phyloP scores from a whole-genome alignment of 2,113 vertebrate species.

The Otis tarda region DNA sequence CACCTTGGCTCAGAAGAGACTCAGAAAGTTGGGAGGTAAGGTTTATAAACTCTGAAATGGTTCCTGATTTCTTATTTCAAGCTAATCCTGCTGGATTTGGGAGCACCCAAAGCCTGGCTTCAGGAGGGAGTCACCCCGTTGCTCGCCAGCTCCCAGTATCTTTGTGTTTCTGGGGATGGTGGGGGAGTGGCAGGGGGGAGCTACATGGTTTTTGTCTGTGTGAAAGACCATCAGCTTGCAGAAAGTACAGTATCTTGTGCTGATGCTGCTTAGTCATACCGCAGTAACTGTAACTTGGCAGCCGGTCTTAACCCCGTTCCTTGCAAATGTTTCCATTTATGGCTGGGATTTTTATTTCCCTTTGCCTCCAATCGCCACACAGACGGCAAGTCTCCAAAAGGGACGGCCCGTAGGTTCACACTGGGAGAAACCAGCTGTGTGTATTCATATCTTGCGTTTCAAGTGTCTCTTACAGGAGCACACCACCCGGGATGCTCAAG shows the following conservation, averaged over 20 bases:
- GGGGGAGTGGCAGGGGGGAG: background rate
- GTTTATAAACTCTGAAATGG: background rate
- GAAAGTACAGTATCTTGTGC: background rate
- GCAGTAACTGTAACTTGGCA: constrained; percentile 22
- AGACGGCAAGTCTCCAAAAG: constrained; percentile 31
- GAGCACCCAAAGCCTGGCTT: background rate
- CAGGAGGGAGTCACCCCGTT: background rate
- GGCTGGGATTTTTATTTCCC: constrained; percentile 42
- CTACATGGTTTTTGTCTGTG: background rate
- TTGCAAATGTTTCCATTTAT: constrained; percentile 69
- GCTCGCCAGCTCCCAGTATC: background rate
- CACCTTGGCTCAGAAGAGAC: background rate
- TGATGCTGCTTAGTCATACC: constrained; percentile 32
- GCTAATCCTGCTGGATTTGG: background rate
- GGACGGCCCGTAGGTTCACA: background rate
- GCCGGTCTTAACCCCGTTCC: background rate
- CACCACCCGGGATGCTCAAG: background rate
- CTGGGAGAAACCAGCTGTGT: background rate
- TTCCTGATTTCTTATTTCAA: background rate
- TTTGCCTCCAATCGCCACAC: background rate
- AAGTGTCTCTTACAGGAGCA: background rate
- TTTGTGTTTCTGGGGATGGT: background rate
- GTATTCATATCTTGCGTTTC: background rate
- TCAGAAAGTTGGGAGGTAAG: background rate
- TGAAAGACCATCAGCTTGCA: background rate